phyloP scores from a whole-genome alignment of 2,888 invertebrate species.

The Oasisia sp. region DNA sequence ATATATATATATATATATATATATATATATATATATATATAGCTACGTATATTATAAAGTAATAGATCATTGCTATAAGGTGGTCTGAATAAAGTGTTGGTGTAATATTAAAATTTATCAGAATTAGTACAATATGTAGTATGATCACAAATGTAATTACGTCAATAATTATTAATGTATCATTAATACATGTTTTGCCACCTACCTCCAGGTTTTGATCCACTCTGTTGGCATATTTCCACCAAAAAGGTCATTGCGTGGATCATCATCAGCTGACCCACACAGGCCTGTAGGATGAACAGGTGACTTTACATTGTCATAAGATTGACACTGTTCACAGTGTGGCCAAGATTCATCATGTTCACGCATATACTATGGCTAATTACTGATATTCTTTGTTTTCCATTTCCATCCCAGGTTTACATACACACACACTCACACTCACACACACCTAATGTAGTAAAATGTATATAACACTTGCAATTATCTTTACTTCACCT shows the following conservation, averaged over 20 bases:
- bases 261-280: neutral
- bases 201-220: neutral
- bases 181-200: neutral
- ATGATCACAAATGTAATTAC: too few species aligned
- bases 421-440: neutral
- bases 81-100: too few species aligned
- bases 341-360: too few species aligned
- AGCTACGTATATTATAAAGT: too few species aligned
- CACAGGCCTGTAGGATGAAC: neutral
- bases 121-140: too few species aligned
- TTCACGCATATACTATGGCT: too few species aligned
- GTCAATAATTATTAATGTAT: too few species aligned
- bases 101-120: too few species aligned
- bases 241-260: neutral
- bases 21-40: too few species aligned
- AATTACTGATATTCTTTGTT: too few species aligned
- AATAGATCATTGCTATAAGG: too few species aligned
- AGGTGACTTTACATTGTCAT: neutral
- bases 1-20: too few species aligned
- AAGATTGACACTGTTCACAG: neutral
- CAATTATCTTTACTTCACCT: neutral
- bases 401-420: neutral
- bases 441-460: neutral
- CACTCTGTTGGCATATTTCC: neutral
- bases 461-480: neutral